These are phyloP conservation scores for Sinocyclocheilus anshuiensis DNA, from an alignment of 2,113 vertebrate genomes.

Conservation along the genomic window DNA sequence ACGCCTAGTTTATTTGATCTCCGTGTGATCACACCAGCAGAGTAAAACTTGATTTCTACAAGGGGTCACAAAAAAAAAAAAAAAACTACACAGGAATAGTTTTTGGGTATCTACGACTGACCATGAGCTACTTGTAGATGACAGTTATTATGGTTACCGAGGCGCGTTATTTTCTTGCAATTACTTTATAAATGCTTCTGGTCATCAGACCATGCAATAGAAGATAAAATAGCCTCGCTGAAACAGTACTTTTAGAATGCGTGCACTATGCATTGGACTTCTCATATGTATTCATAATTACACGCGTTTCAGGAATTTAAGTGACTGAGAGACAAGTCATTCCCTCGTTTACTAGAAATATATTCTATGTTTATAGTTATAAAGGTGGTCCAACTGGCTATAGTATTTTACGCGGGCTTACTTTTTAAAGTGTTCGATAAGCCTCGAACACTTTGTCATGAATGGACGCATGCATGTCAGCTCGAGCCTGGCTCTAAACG, in stretches of 20 bases:
- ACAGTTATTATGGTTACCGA: neutral
- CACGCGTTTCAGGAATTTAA: neutral
- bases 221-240: neutral
- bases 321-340: neutral
- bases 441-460: slow-evolving; percentile 25
- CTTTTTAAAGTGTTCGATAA: neutral
- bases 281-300: neutral
- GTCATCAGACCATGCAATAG: neutral
- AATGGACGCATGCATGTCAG: slow-evolving; percentile 51
- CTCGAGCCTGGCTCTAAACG: slow-evolving; percentile 12
- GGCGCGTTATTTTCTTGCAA: neutral
- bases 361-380: neutral
- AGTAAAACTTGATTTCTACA: neutral
- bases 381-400: neutral
- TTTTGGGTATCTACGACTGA: neutral
- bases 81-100: neutral
- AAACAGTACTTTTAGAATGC: neutral
- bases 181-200: neutral
- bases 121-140: neutral
- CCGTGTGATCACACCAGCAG: neutral
- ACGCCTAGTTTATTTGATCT: neutral
- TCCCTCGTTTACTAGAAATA: neutral
- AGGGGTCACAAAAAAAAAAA: neutral
- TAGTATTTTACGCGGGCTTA: slow-evolving; percentile 17
- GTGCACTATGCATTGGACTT: neutral